Base-by-base conservation (phyloP, 1,140 invertebrate genomes). In the Armadillidium nasatum region DNA sequence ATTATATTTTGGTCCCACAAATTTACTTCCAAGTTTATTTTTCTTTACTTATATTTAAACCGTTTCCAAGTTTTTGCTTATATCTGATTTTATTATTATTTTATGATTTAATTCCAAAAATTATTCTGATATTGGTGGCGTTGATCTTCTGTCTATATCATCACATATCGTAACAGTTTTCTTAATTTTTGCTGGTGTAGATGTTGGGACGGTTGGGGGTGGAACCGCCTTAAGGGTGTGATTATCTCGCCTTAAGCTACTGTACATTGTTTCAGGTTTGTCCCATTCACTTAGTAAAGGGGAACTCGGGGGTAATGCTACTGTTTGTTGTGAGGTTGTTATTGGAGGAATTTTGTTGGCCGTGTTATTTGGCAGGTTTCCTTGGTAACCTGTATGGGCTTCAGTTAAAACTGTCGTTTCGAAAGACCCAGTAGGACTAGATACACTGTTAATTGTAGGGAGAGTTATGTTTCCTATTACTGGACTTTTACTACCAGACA, bases 91-190 rank as follows among this genome's bases (percentile, higher is more conserved):
- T 33, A 6, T 33, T 33, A 3, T 33, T 33, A 33, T 33, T 33
- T 33, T 33, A 33, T 6, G 33, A 33, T 33, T 33, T 1, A 33
- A 33, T n/a, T n/a, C n/a, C n/a, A 33, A 33, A 33, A 33, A 33
- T 33, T 33, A 33, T 33, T 33, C 33, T 3, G 33, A 33, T 33
- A 33, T 60, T 4, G 50, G 50, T 3, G 50, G 50, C 4, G 50
- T 60, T 13, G 50, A 60, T 7, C 50, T 60, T 60, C 50, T 60
- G 50, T 60, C 50, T 60, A 60, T 60, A 15, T 60, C 50, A 7
- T 76, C 74, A 71, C 74, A 76, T 19, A 76, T 76, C 19, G 74
- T 76, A 9, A 76, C 74, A n/a, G 74, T 71, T 19, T 76, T 76
- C 74, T 76, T 76, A 2, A 66, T 68, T 22, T 66, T 45, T 21